Conservation (phyloP, 2,113 vertebrate species). For the Paraplagusia blochii region DNA sequence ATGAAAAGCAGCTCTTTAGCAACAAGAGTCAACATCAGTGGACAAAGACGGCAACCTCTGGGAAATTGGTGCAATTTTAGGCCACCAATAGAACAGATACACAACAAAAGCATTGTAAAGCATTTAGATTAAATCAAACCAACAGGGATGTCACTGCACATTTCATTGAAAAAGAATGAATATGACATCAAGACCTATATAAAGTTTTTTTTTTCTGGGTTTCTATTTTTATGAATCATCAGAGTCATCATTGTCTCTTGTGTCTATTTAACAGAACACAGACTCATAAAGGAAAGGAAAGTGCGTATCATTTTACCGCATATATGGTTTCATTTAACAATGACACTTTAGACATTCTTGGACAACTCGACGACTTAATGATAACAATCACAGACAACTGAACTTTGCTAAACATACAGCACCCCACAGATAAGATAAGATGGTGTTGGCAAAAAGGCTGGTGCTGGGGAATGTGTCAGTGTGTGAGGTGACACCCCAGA, state of each 20-base stretch:
- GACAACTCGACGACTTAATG: slow-evolving; percentile 3
- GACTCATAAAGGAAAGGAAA: neutral
- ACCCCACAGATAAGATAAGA: neutral
- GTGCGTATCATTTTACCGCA: neutral
- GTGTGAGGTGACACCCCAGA: slow-evolving; percentile 12
- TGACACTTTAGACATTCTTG: slow-evolving; percentile 3
- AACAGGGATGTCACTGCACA: neutral
- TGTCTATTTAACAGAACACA: too few species aligned
- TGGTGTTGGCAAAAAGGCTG: slow-evolving; percentile 3
- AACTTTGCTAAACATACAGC: slow-evolving; percentile 19
- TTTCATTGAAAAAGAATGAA: too few species aligned
- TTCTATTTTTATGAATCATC: too few species aligned
- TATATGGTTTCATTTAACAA: neutral
- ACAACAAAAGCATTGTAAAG: neutral
- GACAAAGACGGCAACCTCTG: too few species aligned
- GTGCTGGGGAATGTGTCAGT: slow-evolving; percentile 22
- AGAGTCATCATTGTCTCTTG: neutral
- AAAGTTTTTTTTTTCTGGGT: too few species aligned
- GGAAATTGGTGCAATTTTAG: too few species aligned
- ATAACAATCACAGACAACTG: neutral
- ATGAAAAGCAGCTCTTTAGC: neutral
- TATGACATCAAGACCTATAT: too few species aligned
- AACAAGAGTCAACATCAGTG: neutral
- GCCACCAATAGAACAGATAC: slow-evolving; percentile 74
- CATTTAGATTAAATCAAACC: neutral